Percentiles rank a stretch among this genome's conserved stretches.
Evolutionary conservation across 2,888 invertebrate species (phyloP).

Genomic region (Melolontha melolontha): DNA sequence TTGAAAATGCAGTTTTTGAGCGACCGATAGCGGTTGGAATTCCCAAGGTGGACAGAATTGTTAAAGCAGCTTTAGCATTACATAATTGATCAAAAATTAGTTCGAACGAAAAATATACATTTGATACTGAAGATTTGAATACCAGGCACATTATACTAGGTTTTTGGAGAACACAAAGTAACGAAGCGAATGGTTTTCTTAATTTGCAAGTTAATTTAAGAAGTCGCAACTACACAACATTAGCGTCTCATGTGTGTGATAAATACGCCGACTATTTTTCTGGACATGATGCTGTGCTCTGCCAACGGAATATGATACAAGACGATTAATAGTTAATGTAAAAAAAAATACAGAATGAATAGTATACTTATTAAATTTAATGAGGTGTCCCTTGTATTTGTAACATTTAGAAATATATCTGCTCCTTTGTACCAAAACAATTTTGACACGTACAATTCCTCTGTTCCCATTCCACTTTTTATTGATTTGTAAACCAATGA

Average conservation of each 20-base stretch:
- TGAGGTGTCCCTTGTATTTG: constrained; percentile 45
- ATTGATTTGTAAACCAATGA: constrained; percentile 2
- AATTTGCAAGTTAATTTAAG: constrained; percentile 41
- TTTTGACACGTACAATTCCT: constrained; percentile 46
- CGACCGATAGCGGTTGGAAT: constrained; percentile 41
- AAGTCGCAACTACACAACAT: constrained; percentile 42
- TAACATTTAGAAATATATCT: constrained; percentile 47
- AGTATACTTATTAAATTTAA: constrained; percentile 49
- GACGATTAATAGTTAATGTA: constrained; percentile 43
- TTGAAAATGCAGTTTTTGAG: constrained; percentile 44
- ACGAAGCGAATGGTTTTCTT: constrained; percentile 44
- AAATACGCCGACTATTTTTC: constrained; percentile 47
- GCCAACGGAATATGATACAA: constrained; percentile 49
- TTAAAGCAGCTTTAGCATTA: constrained; percentile 38
- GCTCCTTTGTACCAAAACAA: constrained; percentile 49
- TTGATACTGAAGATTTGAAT: constrained; percentile 45
- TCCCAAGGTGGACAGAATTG: constrained; percentile 41
- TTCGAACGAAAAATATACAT: constrained; percentile 46
- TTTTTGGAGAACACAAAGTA: constrained; percentile 47
- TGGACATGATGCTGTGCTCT: constrained; percentile 46
- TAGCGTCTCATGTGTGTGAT: constrained; percentile 42
- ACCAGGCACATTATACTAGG: constrained; percentile 43
- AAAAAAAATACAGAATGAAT: constrained; percentile 37
- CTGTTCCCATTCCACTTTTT: constrained; percentile 44
- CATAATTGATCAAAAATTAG: constrained; percentile 45